Conservation (phyloP, 2,797 vertebrate species). For the Lepidocolaptes lacrymiger region DNA sequence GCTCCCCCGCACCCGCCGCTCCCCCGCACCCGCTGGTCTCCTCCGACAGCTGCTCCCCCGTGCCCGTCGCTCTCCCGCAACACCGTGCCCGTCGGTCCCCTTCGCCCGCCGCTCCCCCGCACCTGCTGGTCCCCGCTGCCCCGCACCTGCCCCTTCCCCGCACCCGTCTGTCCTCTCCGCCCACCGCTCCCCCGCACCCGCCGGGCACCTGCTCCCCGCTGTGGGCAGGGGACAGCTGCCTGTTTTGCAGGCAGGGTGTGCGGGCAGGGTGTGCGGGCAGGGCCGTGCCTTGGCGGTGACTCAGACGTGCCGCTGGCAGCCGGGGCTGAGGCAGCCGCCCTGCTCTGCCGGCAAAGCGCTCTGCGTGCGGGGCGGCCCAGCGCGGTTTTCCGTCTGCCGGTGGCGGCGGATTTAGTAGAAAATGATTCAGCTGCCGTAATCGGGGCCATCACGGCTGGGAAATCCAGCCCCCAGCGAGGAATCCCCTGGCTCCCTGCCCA, state of each 20-base stretch:
- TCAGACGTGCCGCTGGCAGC: background rate
- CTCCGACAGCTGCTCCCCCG: background rate
- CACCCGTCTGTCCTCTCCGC: background rate
- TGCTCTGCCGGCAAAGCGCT: background rate
- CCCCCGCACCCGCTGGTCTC: too few species aligned
- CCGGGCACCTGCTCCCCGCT: background rate
- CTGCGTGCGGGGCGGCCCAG: background rate
- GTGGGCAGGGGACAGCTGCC: background rate
- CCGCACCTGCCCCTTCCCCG: too few species aligned
- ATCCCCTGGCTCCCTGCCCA: constrained; percentile 40
- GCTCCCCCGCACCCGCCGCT: background rate
- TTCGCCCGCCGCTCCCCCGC: background rate
- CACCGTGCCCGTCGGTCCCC: accelerated
- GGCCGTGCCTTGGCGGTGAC: background rate
- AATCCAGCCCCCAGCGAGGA: constrained; percentile 36
- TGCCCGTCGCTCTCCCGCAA: accelerated
- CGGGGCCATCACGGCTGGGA: constrained; percentile 34
- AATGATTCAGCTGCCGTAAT: constrained; percentile 58
- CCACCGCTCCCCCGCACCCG: background rate
- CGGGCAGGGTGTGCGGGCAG: background rate
- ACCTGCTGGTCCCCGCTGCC: background rate
- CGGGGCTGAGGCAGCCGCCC: background rate
- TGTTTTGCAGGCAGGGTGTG: background rate
- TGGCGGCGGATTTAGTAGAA: background rate
- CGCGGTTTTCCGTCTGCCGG: background rate